Evolutionary conservation across 2,797 vertebrate genomes (phyloP).

Genomic region (Pangasius krempfi): DNA sequence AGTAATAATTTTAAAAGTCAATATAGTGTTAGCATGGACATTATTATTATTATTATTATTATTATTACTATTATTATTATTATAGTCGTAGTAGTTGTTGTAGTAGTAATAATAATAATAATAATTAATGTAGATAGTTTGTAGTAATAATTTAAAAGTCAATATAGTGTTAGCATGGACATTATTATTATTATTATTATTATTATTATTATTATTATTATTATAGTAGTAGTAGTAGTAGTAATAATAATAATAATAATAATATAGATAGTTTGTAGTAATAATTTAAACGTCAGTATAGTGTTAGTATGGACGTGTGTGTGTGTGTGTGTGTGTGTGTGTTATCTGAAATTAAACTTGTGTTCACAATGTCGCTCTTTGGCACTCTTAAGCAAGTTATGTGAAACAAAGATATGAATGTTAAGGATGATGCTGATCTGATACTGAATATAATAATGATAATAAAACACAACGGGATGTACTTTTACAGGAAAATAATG

Average conservation of each 20-base stretch:
- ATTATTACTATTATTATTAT: too few relatives aligned
- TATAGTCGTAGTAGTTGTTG: too few relatives aligned
- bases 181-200: too few relatives aligned
- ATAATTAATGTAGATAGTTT: too few relatives aligned
- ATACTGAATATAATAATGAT: neutral
- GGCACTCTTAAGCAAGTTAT: neutral
- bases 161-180: too few relatives aligned
- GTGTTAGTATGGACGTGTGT: neutral
- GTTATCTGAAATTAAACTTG: neutral
- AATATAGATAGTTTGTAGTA: neutral
- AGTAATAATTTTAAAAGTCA: too few relatives aligned
- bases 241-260: too few relatives aligned
- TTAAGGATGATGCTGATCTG: neutral
- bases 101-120: too few relatives aligned
- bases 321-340: neutral
- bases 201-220: too few relatives aligned
- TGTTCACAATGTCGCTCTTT: neutral
- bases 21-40: neutral
- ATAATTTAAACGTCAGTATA: neutral
- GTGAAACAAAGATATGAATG: neutral
- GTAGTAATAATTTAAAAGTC: neutral
- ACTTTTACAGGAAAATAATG: neutral
- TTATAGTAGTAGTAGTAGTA: too few relatives aligned
- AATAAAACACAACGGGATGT: neutral
- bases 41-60: too few relatives aligned